Conservation (phyloP, 92 coral and sea anemone species). For the Epizoanthus scotinus region DNA sequence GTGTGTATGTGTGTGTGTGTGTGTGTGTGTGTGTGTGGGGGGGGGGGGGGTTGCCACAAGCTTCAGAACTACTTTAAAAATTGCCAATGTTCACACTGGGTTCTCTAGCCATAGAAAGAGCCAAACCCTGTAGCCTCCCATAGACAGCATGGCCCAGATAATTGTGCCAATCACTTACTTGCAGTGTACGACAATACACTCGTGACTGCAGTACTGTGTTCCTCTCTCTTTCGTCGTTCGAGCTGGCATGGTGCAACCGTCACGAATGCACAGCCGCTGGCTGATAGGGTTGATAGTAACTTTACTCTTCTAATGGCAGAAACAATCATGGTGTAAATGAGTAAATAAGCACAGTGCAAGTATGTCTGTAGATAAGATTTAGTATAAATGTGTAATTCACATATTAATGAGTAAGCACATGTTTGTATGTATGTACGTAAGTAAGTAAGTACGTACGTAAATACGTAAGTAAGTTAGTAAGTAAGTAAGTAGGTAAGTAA, state of each 20-base stretch:
- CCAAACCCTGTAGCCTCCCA: not conserved
- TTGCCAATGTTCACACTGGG: too few species aligned
- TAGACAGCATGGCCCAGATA: not conserved
- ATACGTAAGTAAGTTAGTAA: too few species aligned
- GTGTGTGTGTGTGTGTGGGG: too few species aligned
- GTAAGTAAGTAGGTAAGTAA: too few species aligned
- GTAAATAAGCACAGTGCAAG: too few species aligned
- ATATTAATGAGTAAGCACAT: not conserved
- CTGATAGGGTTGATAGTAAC: constrained; percentile 86
- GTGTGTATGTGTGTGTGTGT: too few species aligned
- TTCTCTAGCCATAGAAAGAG: too few species aligned
- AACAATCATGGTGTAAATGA: not conserved
- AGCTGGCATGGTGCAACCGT: constrained; percentile 91
- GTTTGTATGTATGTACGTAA: not conserved
- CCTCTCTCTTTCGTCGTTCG: constrained; percentile 98
- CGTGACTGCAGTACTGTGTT: constrained; percentile 95
- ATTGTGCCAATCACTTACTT: constrained; percentile 52
- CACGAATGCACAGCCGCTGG: constrained; percentile 83
- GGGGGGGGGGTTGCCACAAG: too few species aligned
- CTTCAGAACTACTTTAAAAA: too few species aligned
- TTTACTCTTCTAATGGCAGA: constrained; percentile 66
- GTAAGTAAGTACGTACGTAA: too few species aligned
- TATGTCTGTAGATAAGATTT: too few species aligned
- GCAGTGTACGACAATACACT: constrained; percentile 91
- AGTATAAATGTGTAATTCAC: too few species aligned